phyloP scores from a whole-genome alignment of 92 coral and sea anemone species.

The Epizoanthus fatuus region DNA sequence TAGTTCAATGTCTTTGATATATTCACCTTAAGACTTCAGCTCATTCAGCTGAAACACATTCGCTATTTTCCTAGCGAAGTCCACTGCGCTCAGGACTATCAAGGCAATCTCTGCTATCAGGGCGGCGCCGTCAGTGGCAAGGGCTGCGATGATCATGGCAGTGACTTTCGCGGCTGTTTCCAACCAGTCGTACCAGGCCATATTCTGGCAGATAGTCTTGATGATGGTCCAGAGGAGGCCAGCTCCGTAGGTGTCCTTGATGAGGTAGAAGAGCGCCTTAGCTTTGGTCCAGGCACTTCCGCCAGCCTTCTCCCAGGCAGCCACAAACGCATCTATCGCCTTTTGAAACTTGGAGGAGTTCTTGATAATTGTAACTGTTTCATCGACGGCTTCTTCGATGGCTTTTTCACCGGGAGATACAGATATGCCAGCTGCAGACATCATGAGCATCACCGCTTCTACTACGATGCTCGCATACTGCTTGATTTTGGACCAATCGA shows the following conservation, averaged over 20 bases:
- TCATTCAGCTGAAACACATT: too few species aligned
- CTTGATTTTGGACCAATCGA: slow-evolving; percentile 51
- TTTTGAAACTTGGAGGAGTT: slow-evolving; percentile 39
- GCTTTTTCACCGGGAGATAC: not conserved
- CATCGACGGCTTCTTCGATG: not conserved
- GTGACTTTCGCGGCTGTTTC: slow-evolving; percentile 64
- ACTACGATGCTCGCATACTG: slow-evolving; percentile 77
- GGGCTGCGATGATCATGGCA: slow-evolving; percentile 66
- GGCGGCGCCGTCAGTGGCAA: slow-evolving; percentile 17
- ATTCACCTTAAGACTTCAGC: too few species aligned
- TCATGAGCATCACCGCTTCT: slow-evolving; percentile 62
- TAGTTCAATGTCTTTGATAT: too few species aligned
- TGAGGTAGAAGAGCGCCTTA: slow-evolving; percentile 64
- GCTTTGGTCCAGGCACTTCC: slow-evolving; percentile 51
- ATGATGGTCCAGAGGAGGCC: slow-evolving; percentile 64
- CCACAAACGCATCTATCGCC: slow-evolving; percentile 55
- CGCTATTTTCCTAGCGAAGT: too few species aligned
- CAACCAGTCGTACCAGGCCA: slow-evolving; percentile 67
- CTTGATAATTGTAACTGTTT: slow-evolving; percentile 47
- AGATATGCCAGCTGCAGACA: slow-evolving; percentile 54
- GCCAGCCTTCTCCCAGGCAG: slow-evolving; percentile 67
- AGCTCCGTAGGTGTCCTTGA: slow-evolving; percentile 38
- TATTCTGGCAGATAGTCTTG: slow-evolving; percentile 62
- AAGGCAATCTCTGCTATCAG: too few species aligned
- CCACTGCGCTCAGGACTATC: too few species aligned